Percentiles rank a stretch among this genome's conserved stretches.
Conservation (phyloP, 2,888 invertebrate genomes). For the Autographa gamma region DNA sequence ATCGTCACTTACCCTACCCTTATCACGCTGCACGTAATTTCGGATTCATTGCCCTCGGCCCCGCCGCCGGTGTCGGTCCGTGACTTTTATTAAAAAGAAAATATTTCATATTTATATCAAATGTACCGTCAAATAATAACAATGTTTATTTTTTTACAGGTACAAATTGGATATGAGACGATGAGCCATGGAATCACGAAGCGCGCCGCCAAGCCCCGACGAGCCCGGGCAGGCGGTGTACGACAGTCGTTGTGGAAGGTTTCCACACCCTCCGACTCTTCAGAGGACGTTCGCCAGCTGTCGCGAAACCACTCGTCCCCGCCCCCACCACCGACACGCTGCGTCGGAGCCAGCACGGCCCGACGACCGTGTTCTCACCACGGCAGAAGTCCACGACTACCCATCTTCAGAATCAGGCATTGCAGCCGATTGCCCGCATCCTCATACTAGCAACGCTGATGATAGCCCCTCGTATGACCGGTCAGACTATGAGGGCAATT, state of each 20-base stretch:
- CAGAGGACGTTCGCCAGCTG: slow-evolving; percentile 85
- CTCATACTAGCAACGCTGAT: slow-evolving; percentile 84
- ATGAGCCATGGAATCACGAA: slow-evolving; percentile 89
- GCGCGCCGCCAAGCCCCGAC: slow-evolving; percentile 89
- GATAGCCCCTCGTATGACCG: slow-evolving; percentile 85
- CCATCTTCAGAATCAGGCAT: slow-evolving; percentile 88
- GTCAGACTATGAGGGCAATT: slow-evolving; percentile 84
- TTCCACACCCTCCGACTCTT: slow-evolving; percentile 88
- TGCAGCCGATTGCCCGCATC: slow-evolving; percentile 85
- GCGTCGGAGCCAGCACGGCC: slow-evolving; percentile 83
- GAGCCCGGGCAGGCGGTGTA: slow-evolving; percentile 90
- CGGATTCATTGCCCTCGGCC: slow-evolving; percentile 85
- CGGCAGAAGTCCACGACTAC: slow-evolving; percentile 86
- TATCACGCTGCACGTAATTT: slow-evolving; percentile 85
- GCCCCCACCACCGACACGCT: slow-evolving; percentile 83
- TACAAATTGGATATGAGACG: slow-evolving; percentile 80
- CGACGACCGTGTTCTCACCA: slow-evolving; percentile 85
- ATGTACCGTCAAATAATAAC: slow-evolving; percentile 47
- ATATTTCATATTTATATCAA: slow-evolving; percentile 63
- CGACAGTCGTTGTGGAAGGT: slow-evolving; percentile 93
- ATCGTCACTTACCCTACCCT: slow-evolving; percentile 88
- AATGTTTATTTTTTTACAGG: slow-evolving; percentile 71
- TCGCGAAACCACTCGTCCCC: slow-evolving; percentile 79
- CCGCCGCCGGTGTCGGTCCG: slow-evolving; percentile 61
- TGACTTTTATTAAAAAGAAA: slow-evolving; percentile 74